Evolutionary conservation across 2,113 vertebrate genomes (phyloP), one percentile per base, ranked within the genome.

Genomic region (Colaptes auratus): DNA sequence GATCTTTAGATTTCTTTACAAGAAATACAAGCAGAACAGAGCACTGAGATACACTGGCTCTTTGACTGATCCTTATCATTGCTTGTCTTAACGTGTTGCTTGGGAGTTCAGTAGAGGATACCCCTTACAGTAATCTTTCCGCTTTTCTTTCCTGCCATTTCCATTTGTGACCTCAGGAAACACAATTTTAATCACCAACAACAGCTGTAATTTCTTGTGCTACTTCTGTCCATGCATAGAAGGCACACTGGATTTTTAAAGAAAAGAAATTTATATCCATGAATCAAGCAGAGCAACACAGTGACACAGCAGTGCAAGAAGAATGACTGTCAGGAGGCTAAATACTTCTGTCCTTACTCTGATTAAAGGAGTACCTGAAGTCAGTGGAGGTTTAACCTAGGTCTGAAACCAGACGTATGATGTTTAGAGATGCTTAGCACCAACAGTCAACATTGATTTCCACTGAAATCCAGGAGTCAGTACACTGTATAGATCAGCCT

Each of bases 341-440:
- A 95, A 80, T n/a, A 77, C n/a, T 81, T 53, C 42, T 85, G 27
- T 44, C 6, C 5, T 81, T 46, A 44, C 15, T 33, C 67, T 61
- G 60, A 90, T 52, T 70, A 77, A 81, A 70, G 48, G 23, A 78
- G 48, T 17, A 28, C 30, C 19, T 63, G 48, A 86, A 94, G 64
- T 42, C 67, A 94, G 12, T 3, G 9, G 73, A 36, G 23, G 55
- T 84, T 92, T 92, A 91, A 83, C 53, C 53, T 20, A 56, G 10
- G 27, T 28, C 61, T 86, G 53, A 89, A 85, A 83, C 20, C n/a
- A 77, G 60, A 77, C 31, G 59, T 21, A 27, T 0, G 3, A 35
- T 60, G 15, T 95, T 93, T 76, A 90, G 79, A 88, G 82, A 63
- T 46, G 66, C n/a, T 92, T 10, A 84, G 67, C 30, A 82, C 30